Evolutionary conservation across 2,113 vertebrate genomes (phyloP), one percentile per base, ranked within the genome.

Genomic region (Columba janthina): DNA sequence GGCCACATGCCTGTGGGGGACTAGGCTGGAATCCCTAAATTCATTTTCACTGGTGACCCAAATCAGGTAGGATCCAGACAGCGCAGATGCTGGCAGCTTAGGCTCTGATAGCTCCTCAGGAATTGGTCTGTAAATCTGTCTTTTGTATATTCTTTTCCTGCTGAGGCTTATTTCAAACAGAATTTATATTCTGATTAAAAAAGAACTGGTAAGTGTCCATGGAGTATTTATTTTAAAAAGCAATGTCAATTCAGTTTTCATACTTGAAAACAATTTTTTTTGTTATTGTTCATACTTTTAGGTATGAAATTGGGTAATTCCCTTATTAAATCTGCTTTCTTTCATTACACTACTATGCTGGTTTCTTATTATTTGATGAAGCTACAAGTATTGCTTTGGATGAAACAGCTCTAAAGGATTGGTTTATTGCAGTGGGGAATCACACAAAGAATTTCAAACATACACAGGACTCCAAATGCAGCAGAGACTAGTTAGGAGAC

Each of bases 1-100:
- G 95, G 89, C 75, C 76, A 56, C n/a, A 16, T 96, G 95, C 85
- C 95, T 93, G 65, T 51, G 60, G 73, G 95, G 85, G 67, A 62
- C 95, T 81, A 88, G 89, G 88, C 93, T 95, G 88, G 81, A 97
- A 73, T 88, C 22, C 67, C 90, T 75, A 42, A 71, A 93, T 88
- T 84, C 11, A 22, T 89, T 90, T 92, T 79, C 61, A 10, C 7
- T 62, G 29, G 54, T 79, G 74, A 57, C 85, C 92, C 67, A 88
- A 78, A 85, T 56, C 72, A 86, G 83, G 40, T 75, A 34, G 4
- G 73, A 65, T 74, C 61, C 64, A 66, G 85, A n/a, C 57, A 78
- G 76, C 53, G 46, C 60, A 71, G 82, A 75, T 72, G 67, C 85
- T 70, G 15, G 40, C 57, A 91, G 51, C 48, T 85, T 64, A 76